phyloP scores from a whole-genome alignment of 2,113 vertebrate species.

The Beaufortia kweichowensis region DNA sequence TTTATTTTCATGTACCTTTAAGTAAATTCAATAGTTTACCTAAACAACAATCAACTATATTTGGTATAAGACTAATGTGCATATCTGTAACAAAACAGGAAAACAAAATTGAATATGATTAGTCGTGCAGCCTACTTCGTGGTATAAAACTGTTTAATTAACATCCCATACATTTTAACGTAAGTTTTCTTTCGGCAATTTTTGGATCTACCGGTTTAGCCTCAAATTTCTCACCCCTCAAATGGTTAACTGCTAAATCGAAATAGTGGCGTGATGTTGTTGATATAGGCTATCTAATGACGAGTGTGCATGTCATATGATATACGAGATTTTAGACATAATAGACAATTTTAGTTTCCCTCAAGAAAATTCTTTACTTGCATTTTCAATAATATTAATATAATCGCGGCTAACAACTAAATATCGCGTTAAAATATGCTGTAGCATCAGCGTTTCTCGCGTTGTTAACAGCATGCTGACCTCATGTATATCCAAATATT shows the following conservation, averaged over 20 bases:
- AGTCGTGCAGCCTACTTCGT: neutral
- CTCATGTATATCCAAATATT: neutral
- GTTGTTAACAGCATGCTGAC: neutral
- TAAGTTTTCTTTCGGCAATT: neutral
- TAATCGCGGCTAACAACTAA: neutral
- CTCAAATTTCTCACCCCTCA: neutral
- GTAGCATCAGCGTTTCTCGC: neutral
- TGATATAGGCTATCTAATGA: neutral
- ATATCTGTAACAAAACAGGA: slow-evolving; percentile 66
- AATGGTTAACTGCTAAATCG: neutral
- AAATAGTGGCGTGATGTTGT: neutral
- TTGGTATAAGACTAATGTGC: slow-evolving; percentile 62
- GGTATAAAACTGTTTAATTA: no score
- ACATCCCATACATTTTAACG: neutral
- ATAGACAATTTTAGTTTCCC: no score
- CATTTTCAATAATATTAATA: no score
- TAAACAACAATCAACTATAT: no score
- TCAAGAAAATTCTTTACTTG: no score
- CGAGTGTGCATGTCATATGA: neutral
- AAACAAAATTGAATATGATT: neutral
- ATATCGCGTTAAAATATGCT: neutral
- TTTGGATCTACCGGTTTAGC: neutral
- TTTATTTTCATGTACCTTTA: neutral
- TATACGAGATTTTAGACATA: no score
- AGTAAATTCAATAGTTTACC: neutral